A percentile compares a stretch with the other conserved stretches of the same genome.
phyloP scores from a whole-genome alignment of 1,140 invertebrate genomes.

The Papilio aristodemus region DNA sequence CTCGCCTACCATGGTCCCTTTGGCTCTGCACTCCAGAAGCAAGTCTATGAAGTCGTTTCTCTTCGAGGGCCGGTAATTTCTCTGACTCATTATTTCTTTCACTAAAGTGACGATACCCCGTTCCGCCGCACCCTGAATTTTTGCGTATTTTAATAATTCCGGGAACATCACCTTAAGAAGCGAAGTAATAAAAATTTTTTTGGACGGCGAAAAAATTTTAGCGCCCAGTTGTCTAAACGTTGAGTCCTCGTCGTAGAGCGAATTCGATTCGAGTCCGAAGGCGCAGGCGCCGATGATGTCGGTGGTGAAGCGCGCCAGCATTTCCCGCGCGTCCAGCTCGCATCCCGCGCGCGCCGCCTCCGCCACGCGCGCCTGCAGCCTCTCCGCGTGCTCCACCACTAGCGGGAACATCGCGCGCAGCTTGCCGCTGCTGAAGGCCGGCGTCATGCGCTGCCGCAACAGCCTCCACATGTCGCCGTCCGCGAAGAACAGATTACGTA shows the following conservation, averaged over 20 bases:
- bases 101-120: constrained; percentile 45
- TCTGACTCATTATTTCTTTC: constrained; percentile 46
- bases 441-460: constrained; percentile 80
- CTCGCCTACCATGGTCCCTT: constrained; percentile 59
- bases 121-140: constrained; percentile 43
- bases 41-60: constrained; percentile 82
- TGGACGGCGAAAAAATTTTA: constrained; percentile 57
- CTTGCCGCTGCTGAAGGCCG: constrained; percentile 82
- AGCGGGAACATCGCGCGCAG: constrained; percentile 80
- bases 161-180: constrained; percentile 54
- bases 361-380: constrained; percentile 49
- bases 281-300: constrained; percentile 79
- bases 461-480: constrained; percentile 78
- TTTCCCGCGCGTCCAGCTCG: constrained; percentile 67
- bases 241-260: constrained; percentile 62
- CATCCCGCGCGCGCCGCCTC: constrained; percentile 35
- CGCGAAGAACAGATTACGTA: constrained; percentile 53
- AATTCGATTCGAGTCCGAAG: constrained; percentile 66
- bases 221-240: constrained; percentile 61
- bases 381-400: constrained; percentile 61
- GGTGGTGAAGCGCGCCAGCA: constrained; percentile 73
- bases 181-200: constrained; percentile 31
- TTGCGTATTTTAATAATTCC: constrained; percentile 45
- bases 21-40: constrained; percentile 78
- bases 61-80: constrained; percentile 52